phyloP scores from a whole-genome alignment of 2,113 vertebrate genomes.

The Apteryx owenii region DNA sequence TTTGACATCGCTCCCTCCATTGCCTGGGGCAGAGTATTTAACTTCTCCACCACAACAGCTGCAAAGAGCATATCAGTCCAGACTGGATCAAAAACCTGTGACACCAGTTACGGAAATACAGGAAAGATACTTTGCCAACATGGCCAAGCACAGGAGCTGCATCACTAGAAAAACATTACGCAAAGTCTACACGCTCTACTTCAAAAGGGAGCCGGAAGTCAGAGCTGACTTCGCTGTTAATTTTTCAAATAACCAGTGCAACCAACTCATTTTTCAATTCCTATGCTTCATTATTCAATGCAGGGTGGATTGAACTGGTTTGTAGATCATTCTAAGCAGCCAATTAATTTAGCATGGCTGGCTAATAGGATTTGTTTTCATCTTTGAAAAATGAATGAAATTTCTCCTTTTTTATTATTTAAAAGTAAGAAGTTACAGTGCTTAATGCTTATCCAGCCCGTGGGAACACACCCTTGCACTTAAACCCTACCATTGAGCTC shows the following conservation, averaged over 20 bases:
- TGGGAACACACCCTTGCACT: not conserved
- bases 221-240: not conserved
- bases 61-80: not conserved
- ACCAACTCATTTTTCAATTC: conserved; percentile 64
- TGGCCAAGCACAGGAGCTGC: not conserved
- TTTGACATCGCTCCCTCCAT: rapidly evolving
- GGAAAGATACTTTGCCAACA: not conserved
- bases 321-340: conserved; percentile 59
- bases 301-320: conserved; percentile 47
- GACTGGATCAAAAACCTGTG: not conserved
- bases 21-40: not conserved
- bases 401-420: conserved; percentile 50
- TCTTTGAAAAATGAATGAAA: conserved; percentile 65
- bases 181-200: conserved; percentile 24
- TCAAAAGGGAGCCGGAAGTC: conserved; percentile 31
- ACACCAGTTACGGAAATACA: not conserved
- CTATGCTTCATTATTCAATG: conserved; percentile 64
- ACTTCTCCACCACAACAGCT: not conserved
- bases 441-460: not conserved
- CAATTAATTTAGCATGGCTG: conserved; percentile 68
- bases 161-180: not conserved
- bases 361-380: conserved; percentile 74
- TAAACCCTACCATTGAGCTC: not conserved
- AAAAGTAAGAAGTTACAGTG: conserved; percentile 16
- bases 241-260: conserved; percentile 49